These are phyloP conservation scores for Hafferia zeledoni DNA, from an alignment of 2,797 vertebrate species.

Conservation along the genomic window DNA sequence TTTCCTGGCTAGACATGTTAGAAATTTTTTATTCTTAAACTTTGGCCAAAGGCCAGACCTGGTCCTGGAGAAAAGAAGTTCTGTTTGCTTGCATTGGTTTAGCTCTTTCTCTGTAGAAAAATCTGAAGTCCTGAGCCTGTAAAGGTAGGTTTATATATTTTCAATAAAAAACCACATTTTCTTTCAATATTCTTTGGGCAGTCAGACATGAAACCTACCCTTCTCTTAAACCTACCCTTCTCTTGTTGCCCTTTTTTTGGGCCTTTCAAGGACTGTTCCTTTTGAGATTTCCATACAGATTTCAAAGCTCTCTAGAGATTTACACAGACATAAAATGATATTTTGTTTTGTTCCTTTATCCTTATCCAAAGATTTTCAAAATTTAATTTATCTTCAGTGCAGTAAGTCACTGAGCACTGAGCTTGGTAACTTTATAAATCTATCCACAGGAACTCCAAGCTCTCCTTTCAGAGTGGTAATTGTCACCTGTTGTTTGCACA, in stretches of 20 bases:
- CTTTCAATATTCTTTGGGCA: not conserved
- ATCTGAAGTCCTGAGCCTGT: not conserved
- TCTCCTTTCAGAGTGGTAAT: not conserved
- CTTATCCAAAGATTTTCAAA: not conserved
- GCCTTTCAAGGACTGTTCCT: not conserved
- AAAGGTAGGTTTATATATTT: not conserved
- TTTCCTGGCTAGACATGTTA: not conserved
- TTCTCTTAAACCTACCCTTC: not conserved
- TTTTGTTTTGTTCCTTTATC: not conserved
- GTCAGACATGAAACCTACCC: not conserved
- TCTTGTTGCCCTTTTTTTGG: not conserved
- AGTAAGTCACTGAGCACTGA: not conserved
- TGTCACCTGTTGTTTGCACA: not conserved
- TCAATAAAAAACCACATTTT: not conserved
- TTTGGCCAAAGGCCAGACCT: not conserved
- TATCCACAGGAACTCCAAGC: not conserved
- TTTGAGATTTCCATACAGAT: not conserved
- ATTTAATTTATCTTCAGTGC: not conserved
- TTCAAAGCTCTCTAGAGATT: not conserved
- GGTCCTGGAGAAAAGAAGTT: not conserved
- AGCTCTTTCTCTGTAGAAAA: not conserved
- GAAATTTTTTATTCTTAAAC: not conserved
- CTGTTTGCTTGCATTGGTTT: not conserved
- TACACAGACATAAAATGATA: not conserved
- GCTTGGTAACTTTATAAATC: not conserved